Evolutionary conservation across 1,140 invertebrate species (phyloP).

Genomic region (Aphis gossypii): DNA sequence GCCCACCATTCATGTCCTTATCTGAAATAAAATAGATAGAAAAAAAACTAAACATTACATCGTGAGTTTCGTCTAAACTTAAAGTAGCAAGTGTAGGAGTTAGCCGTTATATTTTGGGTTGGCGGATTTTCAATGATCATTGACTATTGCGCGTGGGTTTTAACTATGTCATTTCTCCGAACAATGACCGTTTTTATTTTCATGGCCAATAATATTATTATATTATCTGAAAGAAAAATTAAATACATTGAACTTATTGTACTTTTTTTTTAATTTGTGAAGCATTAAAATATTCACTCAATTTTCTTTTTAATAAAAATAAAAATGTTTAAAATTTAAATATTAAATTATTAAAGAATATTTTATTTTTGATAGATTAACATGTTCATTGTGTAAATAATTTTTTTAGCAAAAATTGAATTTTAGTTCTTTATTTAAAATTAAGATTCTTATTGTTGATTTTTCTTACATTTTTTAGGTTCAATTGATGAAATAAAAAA

Average conservation of each 20-base stretch:
- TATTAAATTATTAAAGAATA: no score
- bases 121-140: slow-evolving; percentile 37
- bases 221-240: not conserved
- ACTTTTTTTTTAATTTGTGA: not conserved
- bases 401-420: no score
- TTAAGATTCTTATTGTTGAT: not conserved
- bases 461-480: not conserved
- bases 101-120: slow-evolving; percentile 42
- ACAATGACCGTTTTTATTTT: not conserved
- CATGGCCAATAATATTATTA: not conserved
- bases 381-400: no score
- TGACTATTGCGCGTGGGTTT: slow-evolving; percentile 39
- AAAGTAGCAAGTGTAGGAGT: slow-evolving; percentile 27
- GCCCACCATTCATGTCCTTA: slow-evolving; percentile 42
- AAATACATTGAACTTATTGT: not conserved
- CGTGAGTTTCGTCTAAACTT: slow-evolving; percentile 26
- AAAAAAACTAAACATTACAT: not conserved
- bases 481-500: not conserved
- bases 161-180: slow-evolving; percentile 4
- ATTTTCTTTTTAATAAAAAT: not conserved
- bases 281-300: not conserved
- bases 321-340: not conserved
- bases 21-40: slow-evolving; percentile 38
- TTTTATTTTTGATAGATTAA: no score
- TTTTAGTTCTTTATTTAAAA: no score